Evolutionary conservation across 2,888 invertebrate species (phyloP).

Genomic region (Cataglyphis rosenhaueri): DNA sequence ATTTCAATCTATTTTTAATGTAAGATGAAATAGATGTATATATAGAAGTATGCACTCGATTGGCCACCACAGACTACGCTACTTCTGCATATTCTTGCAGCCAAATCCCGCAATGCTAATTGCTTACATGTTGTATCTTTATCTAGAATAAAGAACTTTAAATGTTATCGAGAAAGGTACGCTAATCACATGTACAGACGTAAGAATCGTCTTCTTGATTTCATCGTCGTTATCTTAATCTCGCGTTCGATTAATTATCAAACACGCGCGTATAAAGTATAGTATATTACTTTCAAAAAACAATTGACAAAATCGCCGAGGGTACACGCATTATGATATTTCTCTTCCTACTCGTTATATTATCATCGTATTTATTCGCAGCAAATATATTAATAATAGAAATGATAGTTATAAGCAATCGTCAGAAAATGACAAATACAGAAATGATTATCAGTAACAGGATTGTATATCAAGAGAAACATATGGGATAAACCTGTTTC

Average conservation of each 20-base stretch:
- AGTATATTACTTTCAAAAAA: constrained; percentile 85
- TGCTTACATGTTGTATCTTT: constrained; percentile 26
- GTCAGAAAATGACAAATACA: constrained; percentile 1
- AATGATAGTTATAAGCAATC: constrained; percentile 1
- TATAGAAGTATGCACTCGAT: constrained; percentile 24
- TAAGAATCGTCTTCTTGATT: constrained; percentile 71
- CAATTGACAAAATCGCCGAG: constrained; percentile 84
- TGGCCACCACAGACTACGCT: constrained; percentile 14
- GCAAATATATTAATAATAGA: constrained; percentile 20
- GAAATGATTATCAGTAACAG: constrained; percentile 11
- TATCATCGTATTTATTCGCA: constrained; percentile 21
- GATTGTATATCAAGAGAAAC: constrained; percentile 26
- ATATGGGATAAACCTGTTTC: background rate
- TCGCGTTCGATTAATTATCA: constrained; percentile 70
- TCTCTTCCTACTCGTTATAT: constrained; percentile 21
- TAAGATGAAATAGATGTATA: constrained; percentile 31
- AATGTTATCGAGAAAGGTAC: constrained; percentile 75
- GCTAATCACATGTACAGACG: constrained; percentile 77
- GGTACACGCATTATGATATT: constrained; percentile 71
- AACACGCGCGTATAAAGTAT: constrained; percentile 78
- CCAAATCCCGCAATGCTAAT: constrained; percentile 35
- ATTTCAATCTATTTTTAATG: constrained; percentile 43
- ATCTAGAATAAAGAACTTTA: constrained; percentile 56
- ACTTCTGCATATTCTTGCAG: constrained; percentile 18
- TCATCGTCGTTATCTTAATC: constrained; percentile 71